These are phyloP conservation scores for Turritopsis dohrnii DNA, from an alignment of 30 jellyfish, hydroid and myxozoan species.

Conservation along the genomic window DNA sequence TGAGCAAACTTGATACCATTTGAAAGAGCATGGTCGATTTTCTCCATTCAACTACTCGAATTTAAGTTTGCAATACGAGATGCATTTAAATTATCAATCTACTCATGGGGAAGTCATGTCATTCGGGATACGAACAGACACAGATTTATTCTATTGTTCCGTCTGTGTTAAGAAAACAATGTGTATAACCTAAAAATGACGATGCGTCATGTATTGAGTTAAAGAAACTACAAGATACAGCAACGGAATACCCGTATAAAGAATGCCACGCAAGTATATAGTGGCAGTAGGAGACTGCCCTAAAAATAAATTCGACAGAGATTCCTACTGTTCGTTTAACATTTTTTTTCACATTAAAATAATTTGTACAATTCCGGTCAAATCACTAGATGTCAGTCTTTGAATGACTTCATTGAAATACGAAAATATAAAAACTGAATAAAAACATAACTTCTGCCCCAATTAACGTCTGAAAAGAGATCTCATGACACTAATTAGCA, in stretches of 20 bases:
- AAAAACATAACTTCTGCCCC: not conserved
- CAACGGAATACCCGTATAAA: not conserved
- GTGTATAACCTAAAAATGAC: not conserved
- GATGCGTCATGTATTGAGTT: not conserved
- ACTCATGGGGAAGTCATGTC: too few species aligned
- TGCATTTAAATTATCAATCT: too few species aligned
- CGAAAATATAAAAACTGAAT: not conserved
- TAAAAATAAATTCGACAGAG: not conserved
- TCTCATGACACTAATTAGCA: not conserved
- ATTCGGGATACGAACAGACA: too few species aligned
- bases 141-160: too few species aligned
- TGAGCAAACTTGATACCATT: too few species aligned
- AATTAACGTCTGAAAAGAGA: not conserved
- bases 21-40: too few species aligned
- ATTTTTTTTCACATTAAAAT: not conserved
- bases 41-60: too few species aligned
- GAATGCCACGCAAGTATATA: not conserved
- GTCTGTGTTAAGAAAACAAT: too few species aligned
- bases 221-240: not conserved
- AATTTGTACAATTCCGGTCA: not conserved
- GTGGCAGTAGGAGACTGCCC: not conserved
- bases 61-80: too few species aligned
- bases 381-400: not conserved
- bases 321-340: not conserved
- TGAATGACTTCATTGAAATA: not conserved